These are phyloP conservation scores for Lasaia peninsularis DNA, from an alignment of 1,140 invertebrate species.

Conservation along the genomic window DNA sequence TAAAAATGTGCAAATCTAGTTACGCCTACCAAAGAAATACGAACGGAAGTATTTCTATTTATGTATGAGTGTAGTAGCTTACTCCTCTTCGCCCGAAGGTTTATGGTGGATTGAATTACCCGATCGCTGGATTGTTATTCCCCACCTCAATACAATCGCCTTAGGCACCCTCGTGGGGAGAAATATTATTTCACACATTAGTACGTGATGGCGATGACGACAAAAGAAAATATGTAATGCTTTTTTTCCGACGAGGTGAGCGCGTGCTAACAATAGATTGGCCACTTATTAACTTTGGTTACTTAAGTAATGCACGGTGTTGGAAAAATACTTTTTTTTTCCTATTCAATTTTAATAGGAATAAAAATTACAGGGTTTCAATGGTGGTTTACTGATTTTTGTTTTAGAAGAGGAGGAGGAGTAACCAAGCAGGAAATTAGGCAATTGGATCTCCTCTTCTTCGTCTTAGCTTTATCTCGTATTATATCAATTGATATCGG, in stretches of 20 bases:
- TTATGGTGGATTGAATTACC: conserved; percentile 13
- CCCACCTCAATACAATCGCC: conserved; percentile 10
- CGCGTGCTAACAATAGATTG: neutral
- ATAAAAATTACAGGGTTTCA: too few relatives aligned
- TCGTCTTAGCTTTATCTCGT: too few relatives aligned
- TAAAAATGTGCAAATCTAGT: conserved; percentile 12
- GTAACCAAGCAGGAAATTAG: too few relatives aligned
- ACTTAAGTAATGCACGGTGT: neutral
- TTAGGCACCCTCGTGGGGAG: conserved; percentile 1
- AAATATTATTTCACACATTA: conserved; percentile 20
- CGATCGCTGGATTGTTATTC: conserved; percentile 13
- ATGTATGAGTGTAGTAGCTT: neutral
- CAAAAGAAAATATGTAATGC: conserved; percentile 17
- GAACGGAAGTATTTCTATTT: neutral
- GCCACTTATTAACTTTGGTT: neutral
- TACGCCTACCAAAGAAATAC: neutral
- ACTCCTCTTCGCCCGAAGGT: conserved; percentile 6
- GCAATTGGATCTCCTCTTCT: too few relatives aligned
- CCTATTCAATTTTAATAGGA: too few relatives aligned
- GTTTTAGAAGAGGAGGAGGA: too few relatives aligned
- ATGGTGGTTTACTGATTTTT: too few relatives aligned
- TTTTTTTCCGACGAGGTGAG: conserved; percentile 6
- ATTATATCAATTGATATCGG: too few relatives aligned
- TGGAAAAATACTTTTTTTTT: too few relatives aligned
- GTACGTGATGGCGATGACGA: conserved; percentile 14